phyloP scores from a whole-genome alignment of 2,888 invertebrate species.

The Drosophila falleni region DNA sequence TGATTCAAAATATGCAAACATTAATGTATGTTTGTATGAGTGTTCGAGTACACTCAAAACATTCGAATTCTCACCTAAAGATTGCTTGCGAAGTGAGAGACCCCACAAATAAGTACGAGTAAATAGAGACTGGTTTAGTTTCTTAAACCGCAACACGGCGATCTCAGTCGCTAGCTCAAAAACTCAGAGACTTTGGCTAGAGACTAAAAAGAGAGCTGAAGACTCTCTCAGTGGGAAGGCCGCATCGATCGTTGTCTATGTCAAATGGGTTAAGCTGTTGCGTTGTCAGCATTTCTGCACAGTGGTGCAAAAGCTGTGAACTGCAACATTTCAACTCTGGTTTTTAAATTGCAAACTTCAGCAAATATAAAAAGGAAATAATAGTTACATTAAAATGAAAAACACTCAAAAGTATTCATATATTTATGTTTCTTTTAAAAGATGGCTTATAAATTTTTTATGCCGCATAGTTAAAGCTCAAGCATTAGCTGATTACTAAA shows the following conservation, averaged over 20 bases:
- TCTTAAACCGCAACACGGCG: constrained; percentile 8
- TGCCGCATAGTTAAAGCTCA: too few species aligned
- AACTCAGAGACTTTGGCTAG: not conserved
- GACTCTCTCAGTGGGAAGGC: constrained; percentile 9
- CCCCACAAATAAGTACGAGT: not conserved
- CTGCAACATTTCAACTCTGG: not conserved
- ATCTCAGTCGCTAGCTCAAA: constrained; percentile 17
- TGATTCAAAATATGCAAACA: constrained; percentile 16
- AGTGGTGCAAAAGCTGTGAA: constrained; percentile 19
- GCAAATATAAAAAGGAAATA: too few species aligned
- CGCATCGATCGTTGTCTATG: constrained; percentile 44
- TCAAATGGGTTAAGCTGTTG: constrained; percentile 64
- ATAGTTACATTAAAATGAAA: too few species aligned
- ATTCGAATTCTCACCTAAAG: not conserved
- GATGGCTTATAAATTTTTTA: too few species aligned
- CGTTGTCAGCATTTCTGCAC: constrained; percentile 54
- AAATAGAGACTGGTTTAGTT: constrained; percentile 36
- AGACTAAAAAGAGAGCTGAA: constrained; percentile 9
- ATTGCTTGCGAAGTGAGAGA: constrained; percentile 10
- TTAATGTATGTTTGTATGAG: not conserved
- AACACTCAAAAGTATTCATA: too few species aligned
- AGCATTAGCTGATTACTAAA: too few species aligned
- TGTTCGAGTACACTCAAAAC: constrained; percentile 2
- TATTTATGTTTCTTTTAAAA: too few species aligned
- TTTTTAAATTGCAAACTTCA: too few species aligned